These are phyloP conservation scores for Pao palembangensis DNA, from an alignment of 2,113 vertebrate species.

Conservation along the genomic window DNA sequence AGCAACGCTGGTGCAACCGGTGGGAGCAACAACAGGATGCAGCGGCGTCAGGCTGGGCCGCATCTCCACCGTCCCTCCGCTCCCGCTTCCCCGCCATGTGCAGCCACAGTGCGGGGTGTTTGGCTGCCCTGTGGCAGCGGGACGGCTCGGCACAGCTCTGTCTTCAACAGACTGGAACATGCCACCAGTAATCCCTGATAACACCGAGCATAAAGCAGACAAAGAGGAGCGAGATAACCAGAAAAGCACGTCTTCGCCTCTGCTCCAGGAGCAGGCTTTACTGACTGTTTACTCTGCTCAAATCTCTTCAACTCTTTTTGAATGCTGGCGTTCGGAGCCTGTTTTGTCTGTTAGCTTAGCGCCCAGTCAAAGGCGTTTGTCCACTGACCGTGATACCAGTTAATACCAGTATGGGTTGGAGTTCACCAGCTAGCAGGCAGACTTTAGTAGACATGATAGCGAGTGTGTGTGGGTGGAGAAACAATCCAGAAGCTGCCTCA, in stretches of 20 bases:
- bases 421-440: no score
- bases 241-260: background rate
- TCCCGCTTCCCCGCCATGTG: no score
- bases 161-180: background rate
- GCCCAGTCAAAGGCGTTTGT: no score
- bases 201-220: slow-evolving; percentile 5
- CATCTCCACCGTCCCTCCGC: background rate
- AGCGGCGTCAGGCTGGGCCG: slow-evolving; percentile 47
- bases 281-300: background rate
- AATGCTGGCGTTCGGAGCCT: no score
- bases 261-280: background rate
- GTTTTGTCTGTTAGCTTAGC: no score
- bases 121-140: background rate
- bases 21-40: slow-evolving; percentile 68
- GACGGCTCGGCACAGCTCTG: background rate
- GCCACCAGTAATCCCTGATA: background rate
- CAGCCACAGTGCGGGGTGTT: slow-evolving; percentile 4
- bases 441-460: no score
- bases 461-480: no score
- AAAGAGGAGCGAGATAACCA: background rate
- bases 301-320: background rate
- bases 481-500: background rate
- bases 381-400: no score
- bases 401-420: no score
- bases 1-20: slow-evolving; percentile 48